Conservation (phyloP, 1,140 invertebrate genomes). For the Portunus trituberculatus region DNA sequence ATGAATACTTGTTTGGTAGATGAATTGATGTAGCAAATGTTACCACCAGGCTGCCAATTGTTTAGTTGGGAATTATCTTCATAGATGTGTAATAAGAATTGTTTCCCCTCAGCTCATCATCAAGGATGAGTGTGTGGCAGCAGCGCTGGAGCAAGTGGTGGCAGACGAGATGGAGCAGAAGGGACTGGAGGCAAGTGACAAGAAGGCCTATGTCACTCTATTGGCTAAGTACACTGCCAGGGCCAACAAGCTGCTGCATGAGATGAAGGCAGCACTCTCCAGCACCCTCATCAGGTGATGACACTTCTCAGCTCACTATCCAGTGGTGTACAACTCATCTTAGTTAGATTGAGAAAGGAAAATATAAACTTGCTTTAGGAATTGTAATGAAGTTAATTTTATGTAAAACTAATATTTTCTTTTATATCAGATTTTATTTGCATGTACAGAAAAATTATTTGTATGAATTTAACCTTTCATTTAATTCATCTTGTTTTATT, state of each 20-base stretch:
- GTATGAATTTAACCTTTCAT: no score
- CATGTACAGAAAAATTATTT: no score
- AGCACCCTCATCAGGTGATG: slow-evolving; percentile 84
- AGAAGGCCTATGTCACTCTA: slow-evolving; percentile 77
- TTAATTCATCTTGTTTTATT: slow-evolving; percentile 77
- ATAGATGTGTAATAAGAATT: background rate
- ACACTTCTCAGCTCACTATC: background rate
- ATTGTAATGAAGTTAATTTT: no score
- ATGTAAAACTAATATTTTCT: no score
- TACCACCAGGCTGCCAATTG: no score
- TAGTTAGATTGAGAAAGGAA: no score
- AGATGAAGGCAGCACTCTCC: slow-evolving; percentile 88
- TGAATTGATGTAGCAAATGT: no score
- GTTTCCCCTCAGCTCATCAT: slow-evolving; percentile 83
- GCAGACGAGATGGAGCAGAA: slow-evolving; percentile 80
- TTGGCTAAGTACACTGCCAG: slow-evolving; percentile 84
- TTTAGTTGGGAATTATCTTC: no score
- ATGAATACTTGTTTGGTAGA: no score
- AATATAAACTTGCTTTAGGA: no score
- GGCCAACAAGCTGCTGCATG: slow-evolving; percentile 85
- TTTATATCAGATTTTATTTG: no score
- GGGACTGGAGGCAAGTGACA: slow-evolving; percentile 80
- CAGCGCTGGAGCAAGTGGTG: slow-evolving; percentile 86
- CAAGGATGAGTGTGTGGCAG: slow-evolving; percentile 86
- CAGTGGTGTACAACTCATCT: no score